Evolutionary conservation across 2,888 invertebrate genomes (phyloP).

Genomic region (Lochmaea capreae): DNA sequence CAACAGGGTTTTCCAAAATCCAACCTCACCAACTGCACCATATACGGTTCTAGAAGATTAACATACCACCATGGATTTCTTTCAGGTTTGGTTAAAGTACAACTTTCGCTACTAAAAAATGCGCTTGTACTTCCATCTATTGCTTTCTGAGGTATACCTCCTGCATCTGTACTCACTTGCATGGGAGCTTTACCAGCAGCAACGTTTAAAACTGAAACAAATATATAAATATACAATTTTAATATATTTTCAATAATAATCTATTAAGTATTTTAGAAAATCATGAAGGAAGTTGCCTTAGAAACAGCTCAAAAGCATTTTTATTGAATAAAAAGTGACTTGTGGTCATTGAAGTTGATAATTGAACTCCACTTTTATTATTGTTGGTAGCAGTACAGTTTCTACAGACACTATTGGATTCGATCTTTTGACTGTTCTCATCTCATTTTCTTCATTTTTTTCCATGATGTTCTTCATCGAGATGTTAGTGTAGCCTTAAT

Average conservation of each 20-base stretch:
- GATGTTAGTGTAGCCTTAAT: no score
- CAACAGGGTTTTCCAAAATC: conserved; percentile 94
- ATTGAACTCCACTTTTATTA: no score
- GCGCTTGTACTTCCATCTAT: conserved; percentile 91
- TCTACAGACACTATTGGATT: no score
- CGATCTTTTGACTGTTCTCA: no score
- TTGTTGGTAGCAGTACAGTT: no score
- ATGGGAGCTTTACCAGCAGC: conserved; percentile 95
- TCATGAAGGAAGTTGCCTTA: no score
- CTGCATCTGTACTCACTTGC: conserved; percentile 87
- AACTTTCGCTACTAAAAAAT: conserved; percentile 84
- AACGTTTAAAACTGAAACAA: conserved; percentile 85
- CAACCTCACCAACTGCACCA: conserved; percentile 91
- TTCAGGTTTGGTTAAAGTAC: conserved; percentile 87
- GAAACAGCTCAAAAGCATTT: no score
- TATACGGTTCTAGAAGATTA: conserved; percentile 92
- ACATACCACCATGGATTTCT: conserved; percentile 96
- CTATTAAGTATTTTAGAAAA: no score
- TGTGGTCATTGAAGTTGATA: no score
- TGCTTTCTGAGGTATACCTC: conserved; percentile 90
- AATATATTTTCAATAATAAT: background rate
- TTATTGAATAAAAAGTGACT: no score
- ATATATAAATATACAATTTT: conserved; percentile 16
- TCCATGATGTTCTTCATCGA: no score
- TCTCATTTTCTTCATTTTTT: no score